Conservation (phyloP, 2,113 vertebrate species). For the Pogonocichla stellata region DNA sequence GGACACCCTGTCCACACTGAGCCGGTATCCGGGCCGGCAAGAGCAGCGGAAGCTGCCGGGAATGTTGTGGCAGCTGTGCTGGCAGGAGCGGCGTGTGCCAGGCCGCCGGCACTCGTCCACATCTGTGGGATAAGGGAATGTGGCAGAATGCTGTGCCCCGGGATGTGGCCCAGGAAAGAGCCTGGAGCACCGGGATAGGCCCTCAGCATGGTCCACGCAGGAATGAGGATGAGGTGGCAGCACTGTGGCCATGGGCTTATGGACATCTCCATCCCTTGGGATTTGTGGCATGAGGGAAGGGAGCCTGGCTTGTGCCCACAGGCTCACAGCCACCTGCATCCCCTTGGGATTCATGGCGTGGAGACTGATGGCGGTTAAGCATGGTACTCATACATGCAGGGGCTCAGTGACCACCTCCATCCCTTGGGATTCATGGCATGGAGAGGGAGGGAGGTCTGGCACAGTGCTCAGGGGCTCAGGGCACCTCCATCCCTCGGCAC, state of each 20-base stretch:
- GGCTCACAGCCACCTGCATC: neutral
- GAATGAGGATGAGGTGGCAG: neutral
- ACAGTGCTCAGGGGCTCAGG: neutral
- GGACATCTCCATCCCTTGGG: neutral
- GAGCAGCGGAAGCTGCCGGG: constrained; percentile 78
- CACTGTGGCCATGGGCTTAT: no score
- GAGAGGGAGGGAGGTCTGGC: neutral
- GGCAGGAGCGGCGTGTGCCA: constrained; percentile 63
- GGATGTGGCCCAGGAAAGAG: neutral
- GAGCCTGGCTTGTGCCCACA: neutral
- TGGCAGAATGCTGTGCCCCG: accelerated
- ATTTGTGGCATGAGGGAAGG: no score
- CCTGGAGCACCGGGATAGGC: accelerated
- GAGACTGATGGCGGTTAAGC: neutral
- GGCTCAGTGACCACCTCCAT: neutral
- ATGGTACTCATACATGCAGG: neutral
- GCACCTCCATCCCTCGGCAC: neutral
- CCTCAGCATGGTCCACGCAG: accelerated
- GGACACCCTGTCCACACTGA: constrained; percentile 66
- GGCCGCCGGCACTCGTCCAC: constrained; percentile 77
- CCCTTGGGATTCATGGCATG: neutral
- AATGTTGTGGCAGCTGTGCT: constrained; percentile 78
- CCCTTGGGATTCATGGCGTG: neutral
- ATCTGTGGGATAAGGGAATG: constrained; percentile 40
- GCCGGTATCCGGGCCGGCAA: constrained; percentile 75